Conservation (phyloP, 2,888 invertebrate genomes). For the Macrosoma leucophasiata region DNA sequence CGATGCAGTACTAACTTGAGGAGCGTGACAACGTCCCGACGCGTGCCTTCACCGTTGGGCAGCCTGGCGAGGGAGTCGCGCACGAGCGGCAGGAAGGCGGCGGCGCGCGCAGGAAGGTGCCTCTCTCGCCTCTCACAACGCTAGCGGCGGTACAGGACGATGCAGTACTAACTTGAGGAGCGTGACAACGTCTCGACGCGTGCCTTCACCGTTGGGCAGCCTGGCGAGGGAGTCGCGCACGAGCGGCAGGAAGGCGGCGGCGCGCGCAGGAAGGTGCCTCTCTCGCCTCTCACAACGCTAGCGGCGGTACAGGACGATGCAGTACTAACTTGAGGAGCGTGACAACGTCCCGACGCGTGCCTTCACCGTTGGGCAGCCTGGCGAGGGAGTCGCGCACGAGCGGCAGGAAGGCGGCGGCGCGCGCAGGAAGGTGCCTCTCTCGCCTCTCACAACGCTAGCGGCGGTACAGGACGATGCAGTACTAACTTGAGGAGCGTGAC, state of each 20-base stretch:
- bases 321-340: no score
- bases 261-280: conserved; percentile 90
- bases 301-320: no score
- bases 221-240: conserved; percentile 96
- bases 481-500: conserved; percentile 84
- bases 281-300: conserved; percentile 75
- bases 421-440: conserved; percentile 89
- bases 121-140: conserved; percentile 77
- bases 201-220: conserved; percentile 95
- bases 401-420: conserved; percentile 91
- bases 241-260: conserved; percentile 91
- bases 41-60: conserved; percentile 95
- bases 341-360: no score
- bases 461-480: background rate
- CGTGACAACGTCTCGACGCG: conserved; percentile 92
- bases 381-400: conserved; percentile 94
- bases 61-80: conserved; percentile 94
- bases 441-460: conserved; percentile 79
- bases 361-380: conserved; percentile 93
- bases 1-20: conserved; percentile 71
- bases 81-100: conserved; percentile 93
- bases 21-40: conserved; percentile 92
- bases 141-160: no score
- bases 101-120: conserved; percentile 90
- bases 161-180: conserved; percentile 76